Evolutionary conservation across 2,797 vertebrate species (phyloP), one percentile per base, ranked within the genome.

Genomic region (Siniperca scherzeri): DNA sequence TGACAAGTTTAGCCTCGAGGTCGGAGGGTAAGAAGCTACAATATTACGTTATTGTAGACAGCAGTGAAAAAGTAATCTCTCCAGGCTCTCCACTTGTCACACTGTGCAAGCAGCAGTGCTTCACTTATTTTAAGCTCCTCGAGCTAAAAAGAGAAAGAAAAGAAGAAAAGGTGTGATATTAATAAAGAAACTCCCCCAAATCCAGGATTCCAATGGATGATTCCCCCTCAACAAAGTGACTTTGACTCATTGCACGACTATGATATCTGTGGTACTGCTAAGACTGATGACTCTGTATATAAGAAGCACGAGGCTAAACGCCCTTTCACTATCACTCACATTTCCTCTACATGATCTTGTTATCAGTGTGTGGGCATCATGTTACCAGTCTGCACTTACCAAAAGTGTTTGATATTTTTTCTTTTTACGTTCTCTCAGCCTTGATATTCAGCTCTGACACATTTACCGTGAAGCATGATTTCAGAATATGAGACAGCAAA

Each of bases 61-160:
- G 80, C 68, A 78, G 8, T 55, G 57, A 78, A 86, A 77, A 86
- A 80, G 61, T 86, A 48, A 82, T 90, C 81, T 89, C 83, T 85
- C 44, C 57, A 80, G 85, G 76, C 83, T 78, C 48, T 71, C 75
- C 50, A 64, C 70, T 86, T 90, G 87, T 91, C 88, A 89, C 70
- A 86, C 44, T 68, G 75, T 42, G 44, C n/a, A 46, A 85, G 71
- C 57, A 30, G 83, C 50, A 3, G 48, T 7, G 42, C 77, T 74
- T 87, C 72, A 81, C 80, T 88, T 85, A 78, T 87, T 84, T 57
- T 70, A 81, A 84, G 59, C 77, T 87, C 83, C 80, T 82, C 38
- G 0, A 88, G 82, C 82, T 55, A 73, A 83, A 84, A 71, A 71
- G 72, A 48, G 76, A 70, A 57, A 50, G 48, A 55, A 70, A 64